Evolutionary conservation across 2,888 invertebrate genomes (phyloP), one percentile per base, ranked within the genome.

Genomic region (Choristoneura rosaceana): DNA sequence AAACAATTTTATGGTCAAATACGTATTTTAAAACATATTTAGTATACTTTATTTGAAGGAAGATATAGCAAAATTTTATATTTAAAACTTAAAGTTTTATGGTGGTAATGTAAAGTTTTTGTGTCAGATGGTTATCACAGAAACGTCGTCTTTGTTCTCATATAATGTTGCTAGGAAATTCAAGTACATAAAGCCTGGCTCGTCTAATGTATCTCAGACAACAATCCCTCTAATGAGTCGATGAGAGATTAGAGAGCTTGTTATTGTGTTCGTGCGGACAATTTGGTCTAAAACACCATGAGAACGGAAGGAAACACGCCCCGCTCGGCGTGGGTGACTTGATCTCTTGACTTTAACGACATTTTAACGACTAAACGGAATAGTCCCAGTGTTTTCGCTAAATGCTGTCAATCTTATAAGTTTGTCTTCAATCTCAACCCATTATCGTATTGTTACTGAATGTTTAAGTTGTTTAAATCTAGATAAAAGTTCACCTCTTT

Each of bases 321-420:
- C 73, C 50, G 45, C 55, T 62, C 65, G 64, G 67, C 76, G 76
- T 76, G 74, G 67, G 64, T 73, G 76, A 77, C 76, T 74, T 76
- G 76, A 80, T 80, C 78, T 76, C 73, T 75, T 58, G 76, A 77
- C 79, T 80, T 79, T 83, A 81, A 85, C 79, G 82, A 79, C 78
- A 80, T 82, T 84, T 83, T 82, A 83, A 84, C 81, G 80, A 81
- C 78, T 69, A 74, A 75, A 78, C 77, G 77, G 73, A 74, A 76
- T 75, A 67, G 73, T 71, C 73, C 74, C 47, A 52, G 14, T 61
- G 41, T 43, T 38, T 41, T 41, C 47, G 68, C 58, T 64, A 68
- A 64, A 58, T 47, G 60, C 60, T 67, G 33, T 68, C 43, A 58
- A 50, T 58, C 55, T 59, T 67, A 55, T 61, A 63, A 67, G 17